A percentile compares a stretch with the other conserved stretches of the same genome.
These are phyloP conservation scores for Agrochola litura DNA, from an alignment of 2,888 invertebrate species.

Conservation along the genomic window DNA sequence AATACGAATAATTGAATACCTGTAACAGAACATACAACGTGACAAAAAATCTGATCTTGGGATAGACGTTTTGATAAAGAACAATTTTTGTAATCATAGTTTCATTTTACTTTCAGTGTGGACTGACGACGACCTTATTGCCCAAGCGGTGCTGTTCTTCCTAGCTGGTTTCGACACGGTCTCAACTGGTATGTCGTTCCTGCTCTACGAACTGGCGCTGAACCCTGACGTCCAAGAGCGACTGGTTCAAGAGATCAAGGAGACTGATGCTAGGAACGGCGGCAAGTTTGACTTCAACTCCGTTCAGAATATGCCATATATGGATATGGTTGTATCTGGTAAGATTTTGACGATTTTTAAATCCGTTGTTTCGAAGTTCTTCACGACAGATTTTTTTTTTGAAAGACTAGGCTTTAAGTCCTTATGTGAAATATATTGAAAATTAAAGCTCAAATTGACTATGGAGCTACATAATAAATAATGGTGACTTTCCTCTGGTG, in stretches of 20 bases:
- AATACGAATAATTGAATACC: neutral
- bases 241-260: slow-evolving; percentile 89
- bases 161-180: slow-evolving; percentile 90
- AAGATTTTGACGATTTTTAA: slow-evolving; percentile 20
- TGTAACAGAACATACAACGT: too few species aligned
- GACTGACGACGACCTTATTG: slow-evolving; percentile 83
- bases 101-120: slow-evolving; percentile 70
- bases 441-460: too few species aligned
- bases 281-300: slow-evolving; percentile 88
- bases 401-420: too few species aligned
- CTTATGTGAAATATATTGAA: too few species aligned
- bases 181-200: slow-evolving; percentile 86
- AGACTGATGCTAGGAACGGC: slow-evolving; percentile 81
- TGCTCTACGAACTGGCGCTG: slow-evolving; percentile 90
- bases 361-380: neutral
- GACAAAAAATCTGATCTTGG: too few species aligned
- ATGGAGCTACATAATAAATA: too few species aligned
- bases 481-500: neutral
- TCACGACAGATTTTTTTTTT: too few species aligned
- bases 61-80: too few species aligned
- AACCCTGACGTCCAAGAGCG: slow-evolving; percentile 90
- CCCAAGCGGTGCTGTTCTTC: slow-evolving; percentile 89
- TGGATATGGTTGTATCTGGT: slow-evolving; percentile 92
- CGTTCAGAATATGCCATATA: slow-evolving; percentile 89
- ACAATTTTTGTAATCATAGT: neutral